Base-by-base conservation (phyloP, 2,113 vertebrate species). In the Oceanodroma tethys region DNA sequence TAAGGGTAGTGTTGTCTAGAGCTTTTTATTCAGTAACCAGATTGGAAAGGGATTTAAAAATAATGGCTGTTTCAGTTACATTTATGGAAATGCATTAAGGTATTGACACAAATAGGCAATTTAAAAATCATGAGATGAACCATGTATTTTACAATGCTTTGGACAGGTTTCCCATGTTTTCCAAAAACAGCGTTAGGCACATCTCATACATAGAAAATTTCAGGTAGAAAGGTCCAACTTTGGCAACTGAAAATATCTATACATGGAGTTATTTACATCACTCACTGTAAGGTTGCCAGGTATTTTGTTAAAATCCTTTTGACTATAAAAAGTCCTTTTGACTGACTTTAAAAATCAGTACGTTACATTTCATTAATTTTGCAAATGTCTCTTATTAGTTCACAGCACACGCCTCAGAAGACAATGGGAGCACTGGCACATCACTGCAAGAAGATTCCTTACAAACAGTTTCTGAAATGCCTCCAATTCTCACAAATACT, bases 331-430 rank as follows among this genome's bases (percentile, higher is more conserved):
- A 79, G 75, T 53, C 40, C 47, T 58, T 71, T 83, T 40, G 16
- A 42, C 23, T 45, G 53, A 66, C 62, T 90, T 89, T 9, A 76
- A 80, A 79, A 88, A 52, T 85, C 73, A 13, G 2, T 32, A 1
- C 43, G 14, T 73, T 65, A 26, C 4, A 10, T 91, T 43, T 72
- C 1, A 9, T 87, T 94, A 25, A 93, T 90, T 81, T 89, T 93
- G 40, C 70, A 55, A 82, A 95, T 98, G 63, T 98, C 62, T 88
- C 86, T 96, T 97, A 83, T 98, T 98, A 99, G 99, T 98, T 98
- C 95, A 86, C 98, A 98, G 98, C 97, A 97, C 97, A 95, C 43
- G 53, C 93, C 76, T 83, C 71, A 7, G 98, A 98, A 97, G 98
- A 98, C 94, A 96, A 79, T 59, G 98, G 93, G 88, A 98, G 96